Percentiles rank a stretch among this genome's conserved stretches.
phyloP scores from a whole-genome alignment of 2,797 vertebrate genomes.

The Channallabes apus region DNA sequence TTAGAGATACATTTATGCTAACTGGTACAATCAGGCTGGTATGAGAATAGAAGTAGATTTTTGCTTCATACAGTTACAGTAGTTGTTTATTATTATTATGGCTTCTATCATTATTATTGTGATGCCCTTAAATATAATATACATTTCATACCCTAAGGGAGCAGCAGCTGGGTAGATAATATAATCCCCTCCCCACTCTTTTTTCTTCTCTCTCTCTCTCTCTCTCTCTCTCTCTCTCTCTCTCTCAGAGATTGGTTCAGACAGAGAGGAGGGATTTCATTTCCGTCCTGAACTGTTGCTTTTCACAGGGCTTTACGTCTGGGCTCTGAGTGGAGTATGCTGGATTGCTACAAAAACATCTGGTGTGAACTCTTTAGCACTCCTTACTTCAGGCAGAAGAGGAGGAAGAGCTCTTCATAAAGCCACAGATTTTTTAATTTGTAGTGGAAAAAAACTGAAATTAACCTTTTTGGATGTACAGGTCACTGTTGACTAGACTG shows the following conservation, averaged over 20 bases:
- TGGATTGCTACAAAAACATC: slow-evolving; percentile 45
- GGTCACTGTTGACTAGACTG: slow-evolving; percentile 16
- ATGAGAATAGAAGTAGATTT: neutral
- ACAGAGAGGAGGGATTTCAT: slow-evolving; percentile 65
- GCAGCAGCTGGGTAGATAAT: slow-evolving; percentile 21
- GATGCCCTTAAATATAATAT: neutral
- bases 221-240: slow-evolving; percentile 16
- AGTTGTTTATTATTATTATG: no score
- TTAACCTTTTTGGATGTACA: slow-evolving; percentile 21
- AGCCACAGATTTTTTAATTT: slow-evolving; percentile 17
- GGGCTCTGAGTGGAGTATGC: slow-evolving; percentile 41
- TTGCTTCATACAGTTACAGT: neutral
- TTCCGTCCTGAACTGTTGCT: slow-evolving; percentile 75
- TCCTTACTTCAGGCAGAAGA: slow-evolving; percentile 7
- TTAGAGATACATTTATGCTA: neutral
- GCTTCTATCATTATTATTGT: neutral
- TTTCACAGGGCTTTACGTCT: slow-evolving; percentile 41
- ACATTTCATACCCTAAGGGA: slow-evolving; percentile 8
- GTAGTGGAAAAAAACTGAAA: slow-evolving; percentile 27
- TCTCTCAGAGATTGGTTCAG: slow-evolving; percentile 39
- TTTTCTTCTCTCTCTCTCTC: slow-evolving; percentile 35
- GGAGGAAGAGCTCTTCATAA: slow-evolving; percentile 19
- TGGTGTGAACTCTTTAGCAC: slow-evolving; percentile 53
- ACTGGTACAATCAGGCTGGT: neutral
- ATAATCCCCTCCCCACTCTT: slow-evolving; percentile 45